These are phyloP conservation scores for Poicephalus gulielmi DNA, from an alignment of 2,113 vertebrate genomes.

Conservation along the genomic window DNA sequence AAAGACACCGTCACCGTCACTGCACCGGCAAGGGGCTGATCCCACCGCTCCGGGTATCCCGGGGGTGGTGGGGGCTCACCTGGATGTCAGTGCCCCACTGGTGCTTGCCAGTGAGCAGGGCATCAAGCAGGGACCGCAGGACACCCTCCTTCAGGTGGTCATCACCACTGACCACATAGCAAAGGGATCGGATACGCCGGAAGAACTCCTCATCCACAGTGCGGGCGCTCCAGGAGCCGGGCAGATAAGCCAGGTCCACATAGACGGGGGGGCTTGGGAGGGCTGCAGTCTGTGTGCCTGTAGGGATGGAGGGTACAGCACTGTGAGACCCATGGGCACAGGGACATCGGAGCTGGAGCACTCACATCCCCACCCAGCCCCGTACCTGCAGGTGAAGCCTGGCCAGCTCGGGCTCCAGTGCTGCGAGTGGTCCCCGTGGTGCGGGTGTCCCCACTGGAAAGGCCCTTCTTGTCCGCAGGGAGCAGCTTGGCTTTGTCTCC, in stretches of 20 bases:
- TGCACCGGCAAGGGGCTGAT: too few species aligned
- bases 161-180: constrained; percentile 91
- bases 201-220: constrained; percentile 86
- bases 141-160: constrained; percentile 80
- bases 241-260: constrained; percentile 92
- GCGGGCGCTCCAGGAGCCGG: constrained; percentile 76
- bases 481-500: constrained; percentile 40
- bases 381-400: background rate
- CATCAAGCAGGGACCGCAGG: constrained; percentile 83
- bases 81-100: constrained; percentile 82
- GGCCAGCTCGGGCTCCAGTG: background rate
- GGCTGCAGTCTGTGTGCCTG: fast-evolving
- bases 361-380: fast-evolving
- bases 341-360: too few species aligned
- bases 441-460: background rate
- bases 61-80: constrained; percentile 54
- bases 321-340: background rate
- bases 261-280: constrained; percentile 62
- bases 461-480: background rate
- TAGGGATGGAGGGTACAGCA: background rate
- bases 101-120: constrained; percentile 84
- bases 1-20: background rate
- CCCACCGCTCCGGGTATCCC: fast-evolving
- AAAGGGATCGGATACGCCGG: constrained; percentile 80
- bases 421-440: background rate